phyloP scores from a whole-genome alignment of 2,888 invertebrate genomes.

The Eupeodes luniger region DNA sequence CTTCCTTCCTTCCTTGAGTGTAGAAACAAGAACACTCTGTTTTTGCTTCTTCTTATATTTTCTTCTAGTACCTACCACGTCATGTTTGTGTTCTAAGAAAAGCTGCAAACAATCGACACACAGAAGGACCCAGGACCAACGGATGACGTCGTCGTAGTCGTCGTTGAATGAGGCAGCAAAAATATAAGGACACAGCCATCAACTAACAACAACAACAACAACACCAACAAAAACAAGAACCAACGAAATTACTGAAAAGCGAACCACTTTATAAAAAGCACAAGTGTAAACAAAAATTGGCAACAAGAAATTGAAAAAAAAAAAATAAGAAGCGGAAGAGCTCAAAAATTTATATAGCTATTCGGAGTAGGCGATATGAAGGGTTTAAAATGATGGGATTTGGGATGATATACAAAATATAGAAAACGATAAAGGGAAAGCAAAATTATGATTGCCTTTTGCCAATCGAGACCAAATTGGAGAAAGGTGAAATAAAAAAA shows the following conservation, averaged over 20 bases:
- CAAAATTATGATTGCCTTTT: slow-evolving; percentile 71
- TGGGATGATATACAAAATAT: slow-evolving; percentile 36
- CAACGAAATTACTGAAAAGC: slow-evolving; percentile 68
- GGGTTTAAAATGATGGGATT: slow-evolving; percentile 30
- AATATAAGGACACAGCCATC: slow-evolving; percentile 44
- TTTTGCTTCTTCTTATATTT: not conserved
- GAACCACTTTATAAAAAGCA: slow-evolving; percentile 72
- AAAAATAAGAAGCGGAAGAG: not conserved
- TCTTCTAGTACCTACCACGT: not conserved
- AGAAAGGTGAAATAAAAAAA: slow-evolving; percentile 16
- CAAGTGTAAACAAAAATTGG: slow-evolving; percentile 73
- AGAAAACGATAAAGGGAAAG: slow-evolving; percentile 46
- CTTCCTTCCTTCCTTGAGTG: slow-evolving; percentile 65
- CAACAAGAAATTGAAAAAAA: not conserved
- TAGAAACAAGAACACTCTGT: not conserved
- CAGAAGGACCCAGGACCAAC: slow-evolving; percentile 58
- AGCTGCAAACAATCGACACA: slow-evolving; percentile 74
- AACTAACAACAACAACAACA: slow-evolving; percentile 6
- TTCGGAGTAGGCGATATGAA: not conserved
- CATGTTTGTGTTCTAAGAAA: slow-evolving; percentile 70
- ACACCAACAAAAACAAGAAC: slow-evolving; percentile 1
- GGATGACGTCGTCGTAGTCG: slow-evolving; percentile 37
- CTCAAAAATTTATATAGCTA: not conserved
- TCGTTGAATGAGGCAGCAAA: slow-evolving; percentile 55
- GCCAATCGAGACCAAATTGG: slow-evolving; percentile 66